Evolutionary conservation across 1,140 invertebrate species (phyloP).

Genomic region (Drosophila willistoni): DNA sequence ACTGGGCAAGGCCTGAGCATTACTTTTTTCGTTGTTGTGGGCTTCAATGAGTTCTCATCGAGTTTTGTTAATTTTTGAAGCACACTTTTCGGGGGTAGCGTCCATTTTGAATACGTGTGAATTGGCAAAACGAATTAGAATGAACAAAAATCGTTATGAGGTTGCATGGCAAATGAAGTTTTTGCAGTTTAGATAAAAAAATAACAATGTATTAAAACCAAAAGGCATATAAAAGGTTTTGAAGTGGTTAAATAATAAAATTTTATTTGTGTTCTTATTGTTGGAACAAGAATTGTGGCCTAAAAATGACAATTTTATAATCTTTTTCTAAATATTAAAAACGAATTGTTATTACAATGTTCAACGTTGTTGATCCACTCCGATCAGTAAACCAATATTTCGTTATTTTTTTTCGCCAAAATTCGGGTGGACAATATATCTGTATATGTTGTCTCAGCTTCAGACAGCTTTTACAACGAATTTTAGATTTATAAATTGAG

Average conservation of each 20-base stretch:
- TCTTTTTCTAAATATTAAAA: too few species aligned
- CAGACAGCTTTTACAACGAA: too few species aligned
- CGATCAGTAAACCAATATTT: too few species aligned
- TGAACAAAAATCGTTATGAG: not conserved
- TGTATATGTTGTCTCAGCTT: too few species aligned
- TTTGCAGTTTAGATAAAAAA: not conserved
- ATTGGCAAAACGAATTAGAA: not conserved
- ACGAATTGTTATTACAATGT: too few species aligned
- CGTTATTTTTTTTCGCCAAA: too few species aligned
- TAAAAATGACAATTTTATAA: too few species aligned
- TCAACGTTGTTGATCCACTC: too few species aligned
- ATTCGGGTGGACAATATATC: too few species aligned
- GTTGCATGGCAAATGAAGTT: constrained; percentile 15
- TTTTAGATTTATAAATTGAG: too few species aligned
- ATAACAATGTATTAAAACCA: not conserved
- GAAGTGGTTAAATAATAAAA: not conserved
- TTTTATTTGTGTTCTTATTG: too few species aligned
- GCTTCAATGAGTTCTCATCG: constrained; percentile 65
- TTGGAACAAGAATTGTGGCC: too few species aligned
- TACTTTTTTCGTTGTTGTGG: constrained; percentile 9
- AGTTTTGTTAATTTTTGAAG: constrained; percentile 71
- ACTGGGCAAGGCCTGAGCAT: constrained; percentile 20
- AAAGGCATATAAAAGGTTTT: not conserved
- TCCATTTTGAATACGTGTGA: constrained; percentile 11
- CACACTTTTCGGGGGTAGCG: constrained; percentile 23